Evolutionary conservation across 2,113 vertebrate genomes (phyloP).

Genomic region (Epinephelus lanceolatus): DNA sequence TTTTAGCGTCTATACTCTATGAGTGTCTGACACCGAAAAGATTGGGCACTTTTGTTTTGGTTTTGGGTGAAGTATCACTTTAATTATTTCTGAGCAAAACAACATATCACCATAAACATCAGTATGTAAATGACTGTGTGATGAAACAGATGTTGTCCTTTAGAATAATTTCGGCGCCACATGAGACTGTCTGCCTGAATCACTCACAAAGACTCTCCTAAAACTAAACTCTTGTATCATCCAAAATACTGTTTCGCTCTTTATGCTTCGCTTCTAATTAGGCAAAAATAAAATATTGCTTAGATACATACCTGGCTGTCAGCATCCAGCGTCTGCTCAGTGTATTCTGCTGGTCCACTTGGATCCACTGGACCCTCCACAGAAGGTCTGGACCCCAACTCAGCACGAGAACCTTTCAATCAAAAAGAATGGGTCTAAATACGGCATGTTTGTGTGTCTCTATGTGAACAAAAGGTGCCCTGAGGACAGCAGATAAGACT

Average conservation of each 20-base stretch:
- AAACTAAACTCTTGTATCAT: neutral
- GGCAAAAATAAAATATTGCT: too few relatives aligned
- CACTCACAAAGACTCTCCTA: neutral
- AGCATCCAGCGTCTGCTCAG: constrained; percentile 91
- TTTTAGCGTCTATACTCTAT: neutral
- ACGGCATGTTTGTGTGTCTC: neutral
- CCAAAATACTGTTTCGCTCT: neutral
- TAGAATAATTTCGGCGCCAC: neutral
- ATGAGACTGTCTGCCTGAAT: neutral
- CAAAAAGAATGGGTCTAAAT: neutral
- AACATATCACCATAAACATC: constrained; percentile 1
- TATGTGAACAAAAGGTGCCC: neutral
- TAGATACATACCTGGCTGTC: constrained; percentile 85
- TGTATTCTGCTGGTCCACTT: constrained; percentile 85
- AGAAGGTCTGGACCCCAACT: constrained; percentile 68
- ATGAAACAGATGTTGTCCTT: constrained; percentile 30
- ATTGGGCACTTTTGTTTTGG: neutral
- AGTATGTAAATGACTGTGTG: constrained; percentile 1
- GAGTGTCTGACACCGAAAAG: neutral
- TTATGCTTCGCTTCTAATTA: neutral
- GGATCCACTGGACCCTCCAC: constrained; percentile 82
- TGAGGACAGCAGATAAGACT: neutral
- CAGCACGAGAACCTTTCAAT: constrained; percentile 61
- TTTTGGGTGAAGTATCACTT: neutral
- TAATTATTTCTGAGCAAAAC: neutral